A percentile compares a stretch with the other conserved stretches of the same genome.
These are phyloP conservation scores for Sicus ferrugineus DNA, from an alignment of 2,888 invertebrate genomes.

Conservation along the genomic window DNA sequence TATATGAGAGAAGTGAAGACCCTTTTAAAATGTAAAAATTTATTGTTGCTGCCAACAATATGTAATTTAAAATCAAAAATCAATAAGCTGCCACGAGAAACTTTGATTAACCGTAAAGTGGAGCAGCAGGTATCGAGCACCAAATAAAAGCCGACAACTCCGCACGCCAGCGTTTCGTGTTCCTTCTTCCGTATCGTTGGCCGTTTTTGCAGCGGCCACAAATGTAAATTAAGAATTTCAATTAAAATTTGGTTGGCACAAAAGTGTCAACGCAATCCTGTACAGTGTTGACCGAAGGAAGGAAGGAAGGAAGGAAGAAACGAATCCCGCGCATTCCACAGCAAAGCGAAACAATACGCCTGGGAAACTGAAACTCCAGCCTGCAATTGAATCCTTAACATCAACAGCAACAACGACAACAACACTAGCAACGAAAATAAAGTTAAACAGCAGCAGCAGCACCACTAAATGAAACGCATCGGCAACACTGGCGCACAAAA, in stretches of 20 bases:
- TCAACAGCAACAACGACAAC: slow-evolving; percentile 5
- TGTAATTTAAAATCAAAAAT: no score
- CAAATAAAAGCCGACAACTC: slow-evolving; percentile 4
- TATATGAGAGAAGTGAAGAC: no score
- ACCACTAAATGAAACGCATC: background rate
- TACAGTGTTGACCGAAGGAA: background rate
- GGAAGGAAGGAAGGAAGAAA: background rate
- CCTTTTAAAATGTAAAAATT: no score
- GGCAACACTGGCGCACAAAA: background rate
- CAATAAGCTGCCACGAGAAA: no score
- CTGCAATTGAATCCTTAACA: background rate
- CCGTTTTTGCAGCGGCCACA: background rate
- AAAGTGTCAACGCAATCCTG: slow-evolving; percentile 29
- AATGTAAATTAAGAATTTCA: slow-evolving; percentile 33
- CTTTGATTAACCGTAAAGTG: background rate
- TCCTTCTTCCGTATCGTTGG: background rate
- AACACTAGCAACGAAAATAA: background rate
- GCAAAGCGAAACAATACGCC: background rate
- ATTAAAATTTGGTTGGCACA: slow-evolving; percentile 30
- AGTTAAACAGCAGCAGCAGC: background rate
- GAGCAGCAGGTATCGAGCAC: background rate
- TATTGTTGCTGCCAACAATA: no score
- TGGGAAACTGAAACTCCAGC: no score
- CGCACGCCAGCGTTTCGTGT: background rate
- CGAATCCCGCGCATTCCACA: background rate